phyloP scores from a whole-genome alignment of 2,888 invertebrate genomes.

The Papilio gigon region DNA sequence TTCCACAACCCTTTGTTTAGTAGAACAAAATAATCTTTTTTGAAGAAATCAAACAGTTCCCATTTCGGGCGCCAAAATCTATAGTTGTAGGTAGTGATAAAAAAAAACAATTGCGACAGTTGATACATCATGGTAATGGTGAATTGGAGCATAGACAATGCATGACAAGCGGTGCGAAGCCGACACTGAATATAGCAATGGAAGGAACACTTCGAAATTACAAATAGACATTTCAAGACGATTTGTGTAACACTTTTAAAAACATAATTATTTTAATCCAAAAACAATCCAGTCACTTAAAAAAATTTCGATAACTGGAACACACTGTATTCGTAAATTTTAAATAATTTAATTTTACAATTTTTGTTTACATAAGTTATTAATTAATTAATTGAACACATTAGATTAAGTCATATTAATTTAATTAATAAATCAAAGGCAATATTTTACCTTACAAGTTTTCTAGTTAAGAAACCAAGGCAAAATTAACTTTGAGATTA shows the following conservation, averaged over 20 bases:
- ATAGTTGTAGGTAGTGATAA: constrained; percentile 32
- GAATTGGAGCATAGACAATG: constrained; percentile 51
- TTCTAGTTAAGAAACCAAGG: no score
- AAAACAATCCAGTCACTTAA: no score
- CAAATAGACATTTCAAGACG: constrained; percentile 8
- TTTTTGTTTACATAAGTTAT: no score
- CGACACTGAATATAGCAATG: constrained; percentile 15
- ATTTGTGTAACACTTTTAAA: constrained; percentile 21
- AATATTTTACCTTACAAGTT: no score
- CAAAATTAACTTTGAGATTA: no score
- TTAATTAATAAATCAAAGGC: no score
- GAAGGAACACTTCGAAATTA: constrained; percentile 15
- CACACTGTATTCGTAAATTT: no score
- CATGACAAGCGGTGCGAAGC: constrained; percentile 52
- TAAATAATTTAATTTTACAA: no score
- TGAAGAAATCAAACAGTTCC: constrained; percentile 41
- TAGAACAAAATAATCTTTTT: constrained; percentile 45
- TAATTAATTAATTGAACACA: no score
- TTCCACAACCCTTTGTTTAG: constrained; percentile 78
- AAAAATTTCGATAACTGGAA: no score
- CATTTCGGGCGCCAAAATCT: constrained; percentile 45
- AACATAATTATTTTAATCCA: not conserved
- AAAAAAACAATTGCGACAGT: constrained; percentile 46
- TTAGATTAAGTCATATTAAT: no score
- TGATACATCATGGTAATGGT: constrained; percentile 48